Evolutionary conservation across 2,113 vertebrate genomes (phyloP), one percentile per base, ranked within the genome.

Genomic region (Platysternon megacephalum): DNA sequence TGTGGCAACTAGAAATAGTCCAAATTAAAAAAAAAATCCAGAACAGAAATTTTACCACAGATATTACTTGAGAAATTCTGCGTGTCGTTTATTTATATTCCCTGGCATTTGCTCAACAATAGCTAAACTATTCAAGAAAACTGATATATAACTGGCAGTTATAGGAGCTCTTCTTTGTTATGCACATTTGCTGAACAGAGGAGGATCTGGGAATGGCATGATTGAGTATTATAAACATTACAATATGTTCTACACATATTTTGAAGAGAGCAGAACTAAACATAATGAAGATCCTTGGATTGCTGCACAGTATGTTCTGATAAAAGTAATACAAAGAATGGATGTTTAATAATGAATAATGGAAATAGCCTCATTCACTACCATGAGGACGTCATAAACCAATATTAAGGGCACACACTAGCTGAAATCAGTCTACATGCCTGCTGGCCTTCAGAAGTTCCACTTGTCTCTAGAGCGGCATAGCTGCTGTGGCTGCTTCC

Each of bases 371-470:
- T 39, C 10, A 90, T 12, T 19, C 79, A 39, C 68, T 84, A 46
- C 44, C 26, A 81, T 94, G 93, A 61, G 74, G 42, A 44, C 79
- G 49, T 58, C 32, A 35, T 74, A 61, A 61, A 85, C 82, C 86
- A 89, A 85, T 6, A 32, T 44, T 46, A 91, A 44, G 13, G 74
- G 24, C 42, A 78, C 13, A 46, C 74, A 26, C 42, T 13, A 29
- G 3, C 13, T 44, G 44, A 74, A 89, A 89, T 93, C 44, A 1
- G 0, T 14, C 22, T 88, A 1, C 6, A 46, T n/a, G 87, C 46
- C 79, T 90, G 11, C 74, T 58, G 17, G 86, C 52, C 91, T 95
- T 88, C 86, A 79, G 91, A 94, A 91, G 51, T 93, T 26, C 3
- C 44, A 49, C 12, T 90, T 83, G 86, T 91, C 86, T 90, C 93